phyloP scores from a whole-genome alignment of 2,888 invertebrate genomes.

The Melolontha melolontha region DNA sequence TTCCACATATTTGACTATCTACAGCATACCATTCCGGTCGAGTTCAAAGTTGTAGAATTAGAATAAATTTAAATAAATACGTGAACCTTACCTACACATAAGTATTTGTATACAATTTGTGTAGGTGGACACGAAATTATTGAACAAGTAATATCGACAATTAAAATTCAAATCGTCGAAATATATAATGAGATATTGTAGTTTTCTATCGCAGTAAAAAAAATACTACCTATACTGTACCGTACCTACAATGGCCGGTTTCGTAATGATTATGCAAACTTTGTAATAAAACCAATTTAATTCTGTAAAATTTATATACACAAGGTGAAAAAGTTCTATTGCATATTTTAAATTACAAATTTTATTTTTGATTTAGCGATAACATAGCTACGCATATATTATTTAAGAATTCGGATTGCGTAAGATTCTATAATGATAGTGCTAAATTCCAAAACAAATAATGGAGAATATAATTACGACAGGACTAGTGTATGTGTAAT shows the following conservation, averaged over 20 bases:
- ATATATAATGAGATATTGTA: no score
- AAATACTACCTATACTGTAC: no score
- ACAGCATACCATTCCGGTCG: constrained; percentile 17
- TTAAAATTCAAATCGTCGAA: no score
- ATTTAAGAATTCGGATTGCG: neutral
- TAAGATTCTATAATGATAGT: no score
- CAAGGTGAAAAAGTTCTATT: neutral
- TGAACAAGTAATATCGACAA: no score
- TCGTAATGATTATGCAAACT: constrained; percentile 17
- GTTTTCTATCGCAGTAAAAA: no score
- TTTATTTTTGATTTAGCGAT: neutral
- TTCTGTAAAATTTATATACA: constrained; percentile 8
- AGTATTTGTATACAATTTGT: no score
- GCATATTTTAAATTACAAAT: constrained; percentile 19
- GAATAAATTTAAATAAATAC: constrained; percentile 13
- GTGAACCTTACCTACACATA: neutral
- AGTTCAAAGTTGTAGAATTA: constrained; percentile 18
- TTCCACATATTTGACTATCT: constrained; percentile 26
- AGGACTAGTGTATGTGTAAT: no score
- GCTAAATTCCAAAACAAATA: no score
- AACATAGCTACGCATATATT: no score
- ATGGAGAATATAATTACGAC: no score
- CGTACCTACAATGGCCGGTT: neutral
- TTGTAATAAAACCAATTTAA: constrained; percentile 17
- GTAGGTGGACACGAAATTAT: no score